Base-by-base conservation (phyloP, 1,140 invertebrate species). In the Elymnias hypermnestra region DNA sequence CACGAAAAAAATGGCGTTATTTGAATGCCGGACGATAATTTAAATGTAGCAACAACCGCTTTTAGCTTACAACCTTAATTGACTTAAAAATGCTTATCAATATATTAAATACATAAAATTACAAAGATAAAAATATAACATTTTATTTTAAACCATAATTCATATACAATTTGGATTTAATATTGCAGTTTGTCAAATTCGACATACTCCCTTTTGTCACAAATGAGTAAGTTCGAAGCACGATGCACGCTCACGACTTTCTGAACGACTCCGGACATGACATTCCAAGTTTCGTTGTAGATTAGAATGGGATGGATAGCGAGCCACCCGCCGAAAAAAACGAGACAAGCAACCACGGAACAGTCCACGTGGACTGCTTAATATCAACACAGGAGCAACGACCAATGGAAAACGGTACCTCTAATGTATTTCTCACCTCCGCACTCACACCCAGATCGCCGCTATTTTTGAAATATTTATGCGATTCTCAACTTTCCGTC, bases 161-260 rank as follows among this genome's bases (percentile, higher is more conserved):
- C n/a, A n/a, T n/a, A n/a, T n/a, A n/a, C n/a, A n/a, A n/a, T n/a
- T n/a, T n/a, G n/a, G n/a, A n/a, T n/a, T n/a, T n/a, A n/a, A n/a
- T n/a, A n/a, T n/a, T n/a, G n/a, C n/a, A 57, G 54, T 42, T 47
- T 36, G 48, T 33, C 28, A 21, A 25, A 13, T 29, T 31, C 40
- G 50, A 72, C 71, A 55, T 81, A 50, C 53, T 63, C 45, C 61
- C 55, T 84, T 78, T 57, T 48, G 53, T 52, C 54, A 63, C 53
- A 63, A 43, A 45, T n/a, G 43, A 45, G 46, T 36, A 71, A 73
- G 70, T 74, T 79, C 65, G 68, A 79, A 83, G 76, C 81, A 83
- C 82, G 78, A 85, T 85, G 82, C 82, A 85, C 82, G 82, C 82
- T 85, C 82, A 85, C 82, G 82, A 85, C 82, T 85, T 82, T 83